Evolutionary conservation across 2,888 invertebrate species (phyloP), one percentile per base, ranked within the genome.

Genomic region (Mimas tiliae): DNA sequence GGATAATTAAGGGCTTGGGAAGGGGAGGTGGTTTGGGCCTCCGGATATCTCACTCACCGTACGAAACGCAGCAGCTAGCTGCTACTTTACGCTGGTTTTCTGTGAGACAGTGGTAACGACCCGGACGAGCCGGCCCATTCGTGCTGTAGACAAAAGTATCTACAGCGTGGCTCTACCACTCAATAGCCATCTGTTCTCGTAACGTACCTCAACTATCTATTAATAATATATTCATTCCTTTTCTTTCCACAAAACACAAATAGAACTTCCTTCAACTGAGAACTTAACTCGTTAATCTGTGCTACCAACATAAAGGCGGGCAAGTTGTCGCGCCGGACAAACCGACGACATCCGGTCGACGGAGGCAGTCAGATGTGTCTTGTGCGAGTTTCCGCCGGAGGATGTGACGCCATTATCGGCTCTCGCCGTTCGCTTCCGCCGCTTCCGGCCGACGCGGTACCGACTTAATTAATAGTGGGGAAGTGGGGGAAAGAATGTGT

Each of bases 331-430:
- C 65, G 16, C 14, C 52, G 65, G 73, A 77, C 77, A 73, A 78
- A 75, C 74, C 77, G 70, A 70, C 63, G 63, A 70, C 71, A 73
- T 74, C 78, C 75, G 65, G 58, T 27, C 65, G 68, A 64, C 65
- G 66, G 47, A 67, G 64, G 64, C 63, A 64, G 66, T 69, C 70
- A 70, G 69, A 72, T 71, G 71, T 72, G 65, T 70, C 62, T 67
- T 67, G 65, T 48, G 66, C 63, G 47, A 62, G 71, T 58, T 73
- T 74, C 70, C 75, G 73, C 51, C 53, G 48, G 66, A 68, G 68
- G 69, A 71, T 67, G 67, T 64, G 73, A 72, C 71, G 70, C 69
- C 71, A 72, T 74, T 75, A 75, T 74, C 74, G 69, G 68, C 63
- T 68, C 65, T 70, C 63, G 71, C 68, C 70, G 69, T 65, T 68